Base-by-base conservation (phyloP, 2,113 vertebrate genomes). In the Syrmaticus mikado region DNA sequence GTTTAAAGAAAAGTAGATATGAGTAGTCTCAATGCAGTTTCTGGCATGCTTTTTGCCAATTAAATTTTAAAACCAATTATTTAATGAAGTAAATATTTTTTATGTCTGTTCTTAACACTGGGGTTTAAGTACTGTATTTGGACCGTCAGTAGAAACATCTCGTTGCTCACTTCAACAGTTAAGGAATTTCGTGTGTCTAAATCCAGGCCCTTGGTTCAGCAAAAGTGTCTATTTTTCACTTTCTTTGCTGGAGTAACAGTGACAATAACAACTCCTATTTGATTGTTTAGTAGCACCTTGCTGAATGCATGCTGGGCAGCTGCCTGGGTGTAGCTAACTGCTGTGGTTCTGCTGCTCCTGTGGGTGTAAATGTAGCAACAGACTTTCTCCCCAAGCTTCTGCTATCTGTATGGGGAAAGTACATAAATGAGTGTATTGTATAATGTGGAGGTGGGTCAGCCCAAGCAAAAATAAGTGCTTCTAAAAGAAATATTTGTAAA, bases 51-150 rank as follows among this genome's bases (percentile, higher is more conserved):
- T 83, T 84, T 52, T 2, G 22, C 7, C 48, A n/a, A 40, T 65
- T 72, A 48, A 19, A 48, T 73, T 52, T 60, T 3, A 71, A 72
- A n/a, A 18, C 24, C 24, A 64, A 34, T 83, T 85, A 13, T 52
- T 88, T 18, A 72, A 36, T 36, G 24, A 64, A 27, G 4, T 67
- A 11, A 40, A 1, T 32, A 53, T 14, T 45, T 65, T 80, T 71
- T 16, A 62, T 48, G 36, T 17, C 10, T 1, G 1, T 74, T 17
- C 18, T 75, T 75, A 57, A 22, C 1, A 0, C 25, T 3, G 5
- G n/a, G 2, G 11, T 65, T 36, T 17, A 25, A 15, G 25, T 72
- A 82, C 45, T 79, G 0, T 41, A 11, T 53, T 48, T 57, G 22
- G 18, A 32, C 30, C 17, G 55, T 40, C 81, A 71, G 11, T 8